Conservation (phyloP, 2,888 invertebrate species). For the Papilio elwesi region DNA sequence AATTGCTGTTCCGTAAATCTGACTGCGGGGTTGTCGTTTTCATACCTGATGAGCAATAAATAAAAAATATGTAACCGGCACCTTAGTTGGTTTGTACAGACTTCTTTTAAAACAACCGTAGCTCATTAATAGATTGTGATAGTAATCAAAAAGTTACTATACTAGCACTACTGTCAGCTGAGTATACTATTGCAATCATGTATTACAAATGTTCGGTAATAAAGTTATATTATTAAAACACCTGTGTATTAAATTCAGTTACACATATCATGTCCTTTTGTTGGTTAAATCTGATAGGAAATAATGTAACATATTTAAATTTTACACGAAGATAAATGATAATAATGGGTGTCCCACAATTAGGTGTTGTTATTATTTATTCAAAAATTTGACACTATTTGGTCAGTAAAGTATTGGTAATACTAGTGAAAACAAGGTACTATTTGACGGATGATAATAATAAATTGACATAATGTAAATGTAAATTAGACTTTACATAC, state of each 20-base stretch:
- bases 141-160: no score
- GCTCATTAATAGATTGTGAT: no score
- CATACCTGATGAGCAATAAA: slow-evolving; percentile 85
- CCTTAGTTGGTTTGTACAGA: background rate
- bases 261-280: no score
- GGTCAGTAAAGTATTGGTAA: no score
- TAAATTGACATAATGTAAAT: background rate
- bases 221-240: no score
- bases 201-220: no score
- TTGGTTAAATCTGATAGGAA: no score
- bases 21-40: slow-evolving; percentile 91
- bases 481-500: slow-evolving; percentile 71
- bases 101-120: no score
- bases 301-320: no score
- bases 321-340: no score
- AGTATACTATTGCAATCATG: background rate
- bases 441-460: background rate
- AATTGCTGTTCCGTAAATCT: slow-evolving; percentile 94
- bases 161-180: no score
- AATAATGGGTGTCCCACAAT: background rate
- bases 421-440: background rate
- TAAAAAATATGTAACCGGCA: background rate
- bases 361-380: background rate
- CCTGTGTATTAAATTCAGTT: no score
- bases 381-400: background rate